Base-by-base conservation (phyloP, 2,113 vertebrate genomes). In the Gymnobelideus leadbeateri region DNA sequence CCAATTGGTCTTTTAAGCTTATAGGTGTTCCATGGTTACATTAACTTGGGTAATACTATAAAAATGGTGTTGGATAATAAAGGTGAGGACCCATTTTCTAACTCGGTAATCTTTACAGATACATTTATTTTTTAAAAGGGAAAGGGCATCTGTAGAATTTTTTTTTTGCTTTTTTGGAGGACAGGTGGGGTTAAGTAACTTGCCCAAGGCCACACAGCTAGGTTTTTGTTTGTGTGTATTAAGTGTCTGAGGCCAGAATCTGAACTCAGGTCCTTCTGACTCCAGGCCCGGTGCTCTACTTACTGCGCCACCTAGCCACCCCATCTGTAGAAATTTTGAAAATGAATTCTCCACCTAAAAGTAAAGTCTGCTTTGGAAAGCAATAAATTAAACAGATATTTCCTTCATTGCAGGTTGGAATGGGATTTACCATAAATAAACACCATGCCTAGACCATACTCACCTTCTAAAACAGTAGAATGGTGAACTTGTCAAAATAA, bases 321-420 rank as follows among this genome's bases (percentile, higher is more conserved):
- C n/a, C 68, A 77, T 92, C 25, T 89, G 25, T 92, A 54, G 68
- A 91, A 53, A 92, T n/a, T 54, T 95, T 25, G 53, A 90, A 96
- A 93, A 90, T 90, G 90, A 91, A 93, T 95, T 61, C 0, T 93
- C 89, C 51, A 93, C 91, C 50, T 53, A 94, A 90, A 21, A 96
- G 8, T 95, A 91, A 9, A 91, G 51, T n/a, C 68, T 77, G 14
- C 37, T 47, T 37, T 90, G 28, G 93, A 49, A 92, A 28, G 68
- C 68, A 4, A 90, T 89, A 90, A 94, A 57, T 5, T 90, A 95
- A 92, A 46, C 50, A 93, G 91, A 9, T 5, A 92, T 93, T 37
- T 53, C 26, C 89, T 92, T 77, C 90, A 94, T 92, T 90, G 31
- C 4, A 92, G 37, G 12, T 68, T 16, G 54, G 26, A 51, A 28